Evolutionary conservation across 2,113 vertebrate genomes (phyloP).

Genomic region (Rhegmatorhina hoffmannsi): DNA sequence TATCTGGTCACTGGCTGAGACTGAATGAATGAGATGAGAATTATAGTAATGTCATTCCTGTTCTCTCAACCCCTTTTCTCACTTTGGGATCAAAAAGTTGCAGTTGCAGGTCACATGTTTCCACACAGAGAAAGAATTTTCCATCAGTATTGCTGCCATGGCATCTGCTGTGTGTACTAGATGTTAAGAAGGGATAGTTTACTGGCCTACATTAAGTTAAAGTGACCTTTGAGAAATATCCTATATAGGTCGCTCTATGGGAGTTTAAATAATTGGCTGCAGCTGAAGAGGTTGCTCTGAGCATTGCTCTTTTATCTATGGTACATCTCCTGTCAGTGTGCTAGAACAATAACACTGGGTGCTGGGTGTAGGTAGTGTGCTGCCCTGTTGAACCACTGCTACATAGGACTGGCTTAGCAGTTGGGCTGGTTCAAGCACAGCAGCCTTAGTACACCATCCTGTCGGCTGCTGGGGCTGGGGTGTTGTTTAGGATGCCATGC

Average conservation of each 20-base stretch:
- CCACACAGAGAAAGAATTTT: neutral
- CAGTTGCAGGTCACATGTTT: neutral
- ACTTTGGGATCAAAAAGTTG: neutral
- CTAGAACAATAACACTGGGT: neutral
- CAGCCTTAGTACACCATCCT: neutral
- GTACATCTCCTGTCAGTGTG: neutral
- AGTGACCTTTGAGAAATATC: neutral
- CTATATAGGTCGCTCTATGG: rapidly evolving
- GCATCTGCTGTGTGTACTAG: neutral
- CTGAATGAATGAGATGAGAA: rapidly evolving
- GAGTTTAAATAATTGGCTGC: neutral
- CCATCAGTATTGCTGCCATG: neutral
- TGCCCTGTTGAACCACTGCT: neutral
- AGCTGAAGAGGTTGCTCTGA: neutral
- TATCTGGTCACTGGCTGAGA: neutral
- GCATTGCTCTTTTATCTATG: neutral
- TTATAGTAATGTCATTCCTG: neutral
- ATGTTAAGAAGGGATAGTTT: neutral
- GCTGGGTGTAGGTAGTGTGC: neutral
- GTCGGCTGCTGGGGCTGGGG: neutral
- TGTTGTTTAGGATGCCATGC: neutral
- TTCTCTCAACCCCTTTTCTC: neutral
- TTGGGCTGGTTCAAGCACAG: neutral
- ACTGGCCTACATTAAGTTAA: neutral
- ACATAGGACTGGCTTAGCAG: neutral